Base-by-base conservation (phyloP, 2,797 vertebrate species). In the Sebastes taczanowskii region DNA sequence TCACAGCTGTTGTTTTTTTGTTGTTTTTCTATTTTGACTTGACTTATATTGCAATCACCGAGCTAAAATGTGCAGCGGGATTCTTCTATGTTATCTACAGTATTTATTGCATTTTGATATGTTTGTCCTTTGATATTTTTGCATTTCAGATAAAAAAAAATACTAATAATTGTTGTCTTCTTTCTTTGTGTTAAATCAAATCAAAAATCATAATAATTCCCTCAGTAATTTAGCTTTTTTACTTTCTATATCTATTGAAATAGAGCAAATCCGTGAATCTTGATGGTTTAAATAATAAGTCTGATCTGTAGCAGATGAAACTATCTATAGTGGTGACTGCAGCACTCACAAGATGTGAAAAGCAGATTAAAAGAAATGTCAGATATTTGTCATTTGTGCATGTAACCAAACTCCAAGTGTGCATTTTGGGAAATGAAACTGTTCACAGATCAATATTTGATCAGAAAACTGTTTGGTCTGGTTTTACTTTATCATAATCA, bases 31-130 rank as follows among this genome's bases (percentile, higher is more conserved):
- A 20, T 20, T 68, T 52, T 53, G 22, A 29, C 27, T 29, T 74
- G 25, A 55, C 20, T 49, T 29, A 18, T 74, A 82, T 62, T 38
- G 62, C 23, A 52, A 56, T 32, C 29, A 71, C 1, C 16, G 63
- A 59, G n/a, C 18, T 22, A n/a, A 74, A 11, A 18, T 56, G 27
- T 29, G 20, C 25, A 52, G 29, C 38, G 61, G 23, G 49, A 72
- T 56, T 78, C 32, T 6, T 42, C 25, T 30, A 1, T 59, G 18
- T 22, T 30, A 14, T 66, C 23, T 78, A 11, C 68, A 63, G 58
- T 88, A 89, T 91, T 89, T 91, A 90, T 91, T 89, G 53, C 52
- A 22, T 77, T 61, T 79, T 74, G 14, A 69, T 76, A 2, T 72
- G 6, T 78, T 77, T 83, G 32, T 78, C 8, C 7, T 67, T 65